Conservation (phyloP, 2,797 vertebrate species). For the Tarsius wallacei region DNA sequence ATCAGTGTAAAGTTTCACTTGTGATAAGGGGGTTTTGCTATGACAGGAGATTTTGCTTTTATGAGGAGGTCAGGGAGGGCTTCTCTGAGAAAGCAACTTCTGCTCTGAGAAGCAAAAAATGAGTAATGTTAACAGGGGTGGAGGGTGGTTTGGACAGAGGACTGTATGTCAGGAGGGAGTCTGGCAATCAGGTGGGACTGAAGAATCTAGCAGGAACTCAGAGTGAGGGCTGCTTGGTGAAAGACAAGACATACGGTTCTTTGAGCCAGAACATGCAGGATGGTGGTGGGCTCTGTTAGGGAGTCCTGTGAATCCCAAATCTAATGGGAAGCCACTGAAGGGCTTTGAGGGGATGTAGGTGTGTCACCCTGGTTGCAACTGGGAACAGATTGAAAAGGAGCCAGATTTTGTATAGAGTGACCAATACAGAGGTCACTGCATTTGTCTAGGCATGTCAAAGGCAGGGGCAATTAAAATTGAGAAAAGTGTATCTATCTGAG, state of each 20-base stretch:
- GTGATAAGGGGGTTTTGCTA: not conserved
- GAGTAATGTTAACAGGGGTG: not conserved
- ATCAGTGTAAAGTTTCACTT: not conserved
- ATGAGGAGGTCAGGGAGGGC: not conserved
- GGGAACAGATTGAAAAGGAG: not conserved
- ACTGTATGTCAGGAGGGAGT: not conserved
- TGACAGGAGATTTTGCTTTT: slow-evolving; percentile 14
- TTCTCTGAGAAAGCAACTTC: not conserved
- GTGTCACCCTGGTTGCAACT: not conserved
- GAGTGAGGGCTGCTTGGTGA: not conserved
- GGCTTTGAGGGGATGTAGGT: not conserved
- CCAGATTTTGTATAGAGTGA: not conserved
- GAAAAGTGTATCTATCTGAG: not conserved
- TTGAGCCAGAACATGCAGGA: not conserved
- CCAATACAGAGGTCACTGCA: not conserved
- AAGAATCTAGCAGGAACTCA: not conserved
- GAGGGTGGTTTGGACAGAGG: not conserved
- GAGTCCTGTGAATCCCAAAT: not conserved
- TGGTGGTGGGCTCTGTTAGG: not conserved
- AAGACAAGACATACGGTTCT: not conserved
- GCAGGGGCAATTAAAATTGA: not conserved
- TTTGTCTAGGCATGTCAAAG: slow-evolving; percentile 14
- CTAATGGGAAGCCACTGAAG: not conserved
- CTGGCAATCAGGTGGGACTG: not conserved
- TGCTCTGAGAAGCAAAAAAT: not conserved